Base-by-base conservation (phyloP, 2,888 invertebrate species). In the Mycogona germanica region DNA sequence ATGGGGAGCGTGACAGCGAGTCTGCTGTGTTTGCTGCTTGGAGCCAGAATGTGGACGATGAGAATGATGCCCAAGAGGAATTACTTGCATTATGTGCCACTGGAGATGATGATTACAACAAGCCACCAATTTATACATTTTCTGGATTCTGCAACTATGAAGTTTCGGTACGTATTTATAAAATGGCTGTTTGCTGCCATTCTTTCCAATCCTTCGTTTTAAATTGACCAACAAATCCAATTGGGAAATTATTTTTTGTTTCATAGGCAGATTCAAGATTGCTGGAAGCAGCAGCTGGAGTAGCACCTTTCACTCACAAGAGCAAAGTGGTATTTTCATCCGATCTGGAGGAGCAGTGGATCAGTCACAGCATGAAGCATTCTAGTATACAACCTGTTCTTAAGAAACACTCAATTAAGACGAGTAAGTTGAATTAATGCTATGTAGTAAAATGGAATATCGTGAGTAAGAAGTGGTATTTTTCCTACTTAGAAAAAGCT, bases 261-360 rank as follows among this genome's bases (percentile, higher is more conserved):
- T n/a, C n/a, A n/a, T n/a, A n/a, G n/a, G n/a, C n/a, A n/a, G n/a
- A n/a, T n/a, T n/a, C n/a, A n/a, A n/a, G n/a, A n/a, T n/a, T n/a
- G n/a, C n/a, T n/a, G n/a, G n/a, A n/a, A n/a, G n/a, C n/a, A n/a
- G n/a, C n/a, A n/a, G n/a, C n/a, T n/a, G n/a, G n/a, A n/a, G n/a
- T n/a, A n/a, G n/a, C n/a, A 21, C 58, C 56, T 29, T 23, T 38
- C 9, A 25, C 57, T 23, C 58, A 55, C 4, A 51, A 37, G 40
- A 60, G 61, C 41, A 62, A 64, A 58, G 64, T 63, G 21, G 55
- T 66, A 14, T 64, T 62, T 50, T 66, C 67, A 2, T 61, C 64
- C 29, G 67, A 68, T 46, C 57, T 68, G 53, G 68, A 68, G 60
- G 63, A 65, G 52, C 61, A 64, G 53, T 68, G 67, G 68, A 56